These are phyloP conservation scores for Nipponacmea schrenckii DNA, from an alignment of 2,888 invertebrate genomes.

Conservation along the genomic window DNA sequence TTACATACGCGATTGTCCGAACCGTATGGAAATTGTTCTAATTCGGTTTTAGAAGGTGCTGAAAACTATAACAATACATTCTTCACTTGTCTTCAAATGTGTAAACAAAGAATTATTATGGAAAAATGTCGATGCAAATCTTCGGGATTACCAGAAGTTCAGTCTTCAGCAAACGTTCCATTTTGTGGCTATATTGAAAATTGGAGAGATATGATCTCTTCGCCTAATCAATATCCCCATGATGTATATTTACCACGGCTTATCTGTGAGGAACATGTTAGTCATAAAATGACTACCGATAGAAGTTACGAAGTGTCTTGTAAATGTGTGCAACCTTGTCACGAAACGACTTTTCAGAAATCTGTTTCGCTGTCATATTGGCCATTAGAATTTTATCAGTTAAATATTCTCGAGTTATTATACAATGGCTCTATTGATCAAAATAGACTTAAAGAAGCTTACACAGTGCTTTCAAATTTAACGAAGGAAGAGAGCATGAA, in stretches of 20 bases:
- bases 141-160: conserved; percentile 44
- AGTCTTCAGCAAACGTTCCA: conserved; percentile 27
- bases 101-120: conserved; percentile 53
- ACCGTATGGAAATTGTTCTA: conserved; percentile 58
- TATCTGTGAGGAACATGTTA: conserved; percentile 43
- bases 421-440: conserved; percentile 25
- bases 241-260: conserved; percentile 33
- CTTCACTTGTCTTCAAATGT: conserved; percentile 53
- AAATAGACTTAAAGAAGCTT: conserved; percentile 15
- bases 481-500: conserved; percentile 4
- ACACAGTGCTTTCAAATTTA: conserved; percentile 17
- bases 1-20: conserved; percentile 43
- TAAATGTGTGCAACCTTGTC: conserved; percentile 49
- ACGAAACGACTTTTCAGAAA: conserved; percentile 52
- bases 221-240: conserved; percentile 26
- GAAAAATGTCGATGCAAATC: conserved; percentile 50
- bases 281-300: conserved; percentile 43
- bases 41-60: conserved; percentile 25
- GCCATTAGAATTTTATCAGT: conserved; percentile 55
- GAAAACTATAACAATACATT: conserved; percentile 48
- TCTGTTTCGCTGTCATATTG: conserved; percentile 55
- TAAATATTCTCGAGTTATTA: conserved; percentile 43
- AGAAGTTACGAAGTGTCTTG: conserved; percentile 49
- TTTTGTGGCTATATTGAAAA: conserved; percentile 50
- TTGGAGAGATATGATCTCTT: conserved; percentile 38